A percentile compares a stretch with the other conserved stretches of the same genome.
Conservation (phyloP, 2,888 invertebrate genomes). For the Seira sanloemensis region DNA sequence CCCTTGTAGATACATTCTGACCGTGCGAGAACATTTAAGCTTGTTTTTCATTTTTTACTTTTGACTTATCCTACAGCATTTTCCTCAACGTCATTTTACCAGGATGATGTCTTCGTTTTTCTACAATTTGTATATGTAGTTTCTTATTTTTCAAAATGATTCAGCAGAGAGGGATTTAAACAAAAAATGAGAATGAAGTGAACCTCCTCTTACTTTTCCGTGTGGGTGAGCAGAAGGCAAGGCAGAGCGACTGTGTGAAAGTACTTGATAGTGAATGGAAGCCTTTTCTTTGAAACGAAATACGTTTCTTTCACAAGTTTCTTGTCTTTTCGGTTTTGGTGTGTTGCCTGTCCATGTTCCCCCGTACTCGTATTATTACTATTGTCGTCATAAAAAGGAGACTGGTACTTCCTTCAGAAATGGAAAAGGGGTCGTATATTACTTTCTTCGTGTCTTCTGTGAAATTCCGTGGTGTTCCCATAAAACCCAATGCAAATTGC, state of each 20-base stretch:
- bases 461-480: background rate
- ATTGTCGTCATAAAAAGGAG: conserved; percentile 30
- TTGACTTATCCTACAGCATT: background rate
- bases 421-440: background rate
- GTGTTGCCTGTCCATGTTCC: background rate
- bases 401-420: background rate
- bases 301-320: background rate
- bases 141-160: background rate
- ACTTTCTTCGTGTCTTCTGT: background rate
- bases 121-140: background rate
- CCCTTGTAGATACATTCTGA: too few species aligned
- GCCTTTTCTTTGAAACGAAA: background rate
- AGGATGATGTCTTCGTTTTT: background rate
- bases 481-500: conserved; percentile 15
- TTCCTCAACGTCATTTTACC: background rate
- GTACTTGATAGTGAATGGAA: background rate
- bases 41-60: background rate
- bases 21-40: background rate
- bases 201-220: conserved; percentile 9
- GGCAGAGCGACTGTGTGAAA: conserved; percentile 10
- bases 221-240: background rate
- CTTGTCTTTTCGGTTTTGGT: background rate
- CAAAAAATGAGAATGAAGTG: background rate
- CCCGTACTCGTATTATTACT: conserved; percentile 13
- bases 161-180: background rate